Evolutionary conservation across 2,797 vertebrate genomes (phyloP).

Genomic region (Linurgus olivaceus): DNA sequence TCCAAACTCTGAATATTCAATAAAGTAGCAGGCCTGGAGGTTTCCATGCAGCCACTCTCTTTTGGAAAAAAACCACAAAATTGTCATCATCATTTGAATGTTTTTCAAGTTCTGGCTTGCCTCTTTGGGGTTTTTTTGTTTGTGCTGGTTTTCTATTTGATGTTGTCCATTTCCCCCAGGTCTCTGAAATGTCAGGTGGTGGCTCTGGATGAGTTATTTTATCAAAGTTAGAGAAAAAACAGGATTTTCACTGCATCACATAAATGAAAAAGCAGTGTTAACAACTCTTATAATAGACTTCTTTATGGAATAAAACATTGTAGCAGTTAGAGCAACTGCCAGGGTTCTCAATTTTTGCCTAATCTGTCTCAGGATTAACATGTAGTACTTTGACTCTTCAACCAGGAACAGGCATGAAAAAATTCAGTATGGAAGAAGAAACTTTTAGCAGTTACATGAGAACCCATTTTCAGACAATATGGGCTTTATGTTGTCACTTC

Average conservation of each 20-base stretch:
- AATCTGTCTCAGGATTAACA: background rate
- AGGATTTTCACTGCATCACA: fast-evolving
- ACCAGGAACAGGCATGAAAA: background rate
- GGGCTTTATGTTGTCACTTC: background rate
- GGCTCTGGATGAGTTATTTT: background rate
- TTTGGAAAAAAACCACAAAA: background rate
- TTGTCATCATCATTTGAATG: background rate
- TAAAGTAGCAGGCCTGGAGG: background rate
- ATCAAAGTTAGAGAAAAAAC: background rate
- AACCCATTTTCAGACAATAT: background rate
- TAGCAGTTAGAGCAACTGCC: background rate
- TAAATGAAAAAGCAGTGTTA: background rate
- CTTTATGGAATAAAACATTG: background rate
- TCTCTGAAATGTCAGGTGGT: background rate
- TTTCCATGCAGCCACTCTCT: background rate
- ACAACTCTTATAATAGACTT: background rate
- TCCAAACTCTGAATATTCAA: background rate
- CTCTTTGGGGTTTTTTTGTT: background rate
- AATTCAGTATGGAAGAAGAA: background rate
- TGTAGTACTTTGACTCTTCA: background rate
- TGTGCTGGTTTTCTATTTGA: background rate
- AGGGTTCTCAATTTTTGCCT: background rate
- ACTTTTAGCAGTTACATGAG: background rate
- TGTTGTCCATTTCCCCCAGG: background rate
- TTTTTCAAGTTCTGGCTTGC: background rate